Percentiles rank a stretch among this genome's conserved stretches.
Evolutionary conservation across 2,797 vertebrate species (phyloP).

Genomic region (Spizella passerina): DNA sequence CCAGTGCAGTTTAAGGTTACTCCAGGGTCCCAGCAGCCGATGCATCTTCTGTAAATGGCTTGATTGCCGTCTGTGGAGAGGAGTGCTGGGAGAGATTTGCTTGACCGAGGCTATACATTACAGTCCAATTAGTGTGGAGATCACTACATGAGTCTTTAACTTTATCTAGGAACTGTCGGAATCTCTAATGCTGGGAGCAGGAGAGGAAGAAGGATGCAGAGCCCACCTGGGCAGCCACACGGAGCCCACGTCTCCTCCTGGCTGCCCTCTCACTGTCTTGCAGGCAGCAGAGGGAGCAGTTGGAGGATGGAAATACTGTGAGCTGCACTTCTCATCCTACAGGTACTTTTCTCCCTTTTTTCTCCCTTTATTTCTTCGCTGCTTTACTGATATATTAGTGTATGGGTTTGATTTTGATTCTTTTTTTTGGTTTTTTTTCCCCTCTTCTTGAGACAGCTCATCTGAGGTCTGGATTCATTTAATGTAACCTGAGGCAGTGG

Average conservation of each 20-base stretch:
- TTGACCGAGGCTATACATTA: conserved; percentile 84
- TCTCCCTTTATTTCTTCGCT: background rate
- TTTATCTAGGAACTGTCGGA: conserved; percentile 80
- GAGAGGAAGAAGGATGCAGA: conserved; percentile 62
- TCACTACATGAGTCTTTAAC: conserved; percentile 80
- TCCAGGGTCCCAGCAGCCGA: conserved; percentile 78
- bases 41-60: conserved; percentile 85
- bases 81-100: conserved; percentile 80
- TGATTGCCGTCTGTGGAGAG: conserved; percentile 79
- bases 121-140: conserved; percentile 85
- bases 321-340: background rate
- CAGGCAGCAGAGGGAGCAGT: conserved; percentile 60
- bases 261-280: background rate
- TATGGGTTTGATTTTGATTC: background rate
- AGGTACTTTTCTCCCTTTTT: background rate
- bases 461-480: conserved; percentile 40
- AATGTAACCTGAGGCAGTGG: background rate
- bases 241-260: background rate
- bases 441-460: background rate
- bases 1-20: conserved; percentile 81
- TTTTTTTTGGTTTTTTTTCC: background rate
- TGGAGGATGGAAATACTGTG: background rate
- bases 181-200: conserved; percentile 71
- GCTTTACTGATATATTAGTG: background rate
- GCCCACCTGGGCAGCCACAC: conserved; percentile 26